Evolutionary conservation across 2,113 vertebrate genomes (phyloP).

Genomic region (Thinocorus orbignyianus): DNA sequence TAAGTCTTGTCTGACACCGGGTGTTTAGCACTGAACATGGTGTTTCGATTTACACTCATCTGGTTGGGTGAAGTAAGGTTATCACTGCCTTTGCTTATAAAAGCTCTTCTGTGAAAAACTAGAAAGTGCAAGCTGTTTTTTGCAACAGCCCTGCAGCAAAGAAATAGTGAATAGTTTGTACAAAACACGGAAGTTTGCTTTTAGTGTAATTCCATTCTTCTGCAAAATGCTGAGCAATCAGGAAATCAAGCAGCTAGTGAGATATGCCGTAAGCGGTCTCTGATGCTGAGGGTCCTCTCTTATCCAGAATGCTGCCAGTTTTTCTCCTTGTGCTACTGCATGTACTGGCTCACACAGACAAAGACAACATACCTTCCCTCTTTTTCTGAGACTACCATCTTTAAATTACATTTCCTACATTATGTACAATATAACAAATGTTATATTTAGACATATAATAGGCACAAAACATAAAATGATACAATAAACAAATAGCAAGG

Average conservation of each 20-base stretch:
- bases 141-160: not conserved
- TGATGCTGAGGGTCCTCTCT: not conserved
- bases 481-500: not conserved
- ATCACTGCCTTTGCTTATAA: not conserved
- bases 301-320: not conserved
- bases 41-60: not conserved
- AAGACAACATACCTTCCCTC: not conserved
- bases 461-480: not conserved
- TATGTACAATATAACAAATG: not conserved
- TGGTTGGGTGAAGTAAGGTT: not conserved
- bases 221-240: conserved; percentile 51
- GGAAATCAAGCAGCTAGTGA: conserved; percentile 23
- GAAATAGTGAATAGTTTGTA: conserved; percentile 11
- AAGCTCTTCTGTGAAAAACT: not conserved
- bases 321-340: not conserved
- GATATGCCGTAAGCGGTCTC: not conserved
- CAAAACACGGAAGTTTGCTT: conserved; percentile 4
- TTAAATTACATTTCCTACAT: not conserved
- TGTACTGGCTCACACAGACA: not conserved
- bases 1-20: not conserved
- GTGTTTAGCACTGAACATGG: not conserved
- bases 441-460: not conserved
- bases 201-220: conserved; percentile 12
- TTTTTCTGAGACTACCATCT: not conserved
- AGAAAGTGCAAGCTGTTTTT: not conserved